Evolutionary conservation across 2,113 vertebrate genomes (phyloP), one percentile per base, ranked within the genome.

Genomic region (Rhombomys opimus): DNA sequence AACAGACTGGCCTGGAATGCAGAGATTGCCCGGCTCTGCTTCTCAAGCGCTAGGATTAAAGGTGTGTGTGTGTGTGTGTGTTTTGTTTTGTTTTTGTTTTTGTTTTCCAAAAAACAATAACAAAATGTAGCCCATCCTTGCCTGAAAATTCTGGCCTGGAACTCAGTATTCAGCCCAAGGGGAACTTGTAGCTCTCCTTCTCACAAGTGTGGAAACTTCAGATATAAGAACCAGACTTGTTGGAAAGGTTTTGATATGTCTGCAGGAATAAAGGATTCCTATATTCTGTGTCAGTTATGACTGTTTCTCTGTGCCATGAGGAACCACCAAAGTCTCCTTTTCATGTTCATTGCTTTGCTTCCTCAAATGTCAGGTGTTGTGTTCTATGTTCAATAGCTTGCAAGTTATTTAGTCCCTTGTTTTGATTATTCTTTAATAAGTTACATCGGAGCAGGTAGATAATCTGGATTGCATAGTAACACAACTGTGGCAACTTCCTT

Each of bases 351-450:
- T 90, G 54, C 23, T 72, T 90, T 32, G 46, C 32, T 91, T 95
- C 76, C 38, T 93, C 70, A 52, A 41, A 50, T 90, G 80, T n/a
- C 46, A 89, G 73, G 46, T 2, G 2, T 17, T 94, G 46, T 63
- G 73, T 63, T 92, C 52, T n/a, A 81, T 81, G 73, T 86, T 90
- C 70, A 91, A 77, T 94, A 85, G 81, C 67, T 77, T 73, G 25
- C 52, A 92, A 82, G 25, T 82, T 89, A 57, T 87, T 82, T 91
- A 91, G 73, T 57, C 12, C 12, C 12, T 5, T 67, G 23, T 73
- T 96, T 91, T 57, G 52, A n/a, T 57, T 84, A 8, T 90, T 95
- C 35, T 94, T 96, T 30, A 41, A 38, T 67, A 84, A 76, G 32
- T 84, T 41, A 68, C 35, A 63, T 82, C 78, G 52, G 91, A 22